Evolutionary conservation across 2,888 invertebrate species (phyloP).

Genomic region (Cylloceria caligata): DNA sequence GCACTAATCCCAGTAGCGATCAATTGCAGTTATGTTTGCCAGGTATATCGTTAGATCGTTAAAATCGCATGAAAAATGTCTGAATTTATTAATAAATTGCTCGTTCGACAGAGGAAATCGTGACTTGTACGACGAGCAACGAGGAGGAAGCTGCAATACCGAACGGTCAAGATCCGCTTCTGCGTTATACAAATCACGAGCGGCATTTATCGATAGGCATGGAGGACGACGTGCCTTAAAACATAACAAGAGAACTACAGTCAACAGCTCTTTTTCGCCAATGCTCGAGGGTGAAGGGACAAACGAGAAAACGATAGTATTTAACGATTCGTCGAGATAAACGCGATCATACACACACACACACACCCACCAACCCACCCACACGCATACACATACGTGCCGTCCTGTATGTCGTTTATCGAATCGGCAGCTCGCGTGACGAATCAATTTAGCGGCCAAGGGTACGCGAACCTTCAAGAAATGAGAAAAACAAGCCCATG

Average conservation of each 20-base stretch:
- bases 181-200: slow-evolving; percentile 82
- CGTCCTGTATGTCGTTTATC: not conserved
- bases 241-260: not conserved
- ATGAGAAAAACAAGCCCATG: not conserved
- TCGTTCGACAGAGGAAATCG: slow-evolving; percentile 76
- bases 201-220: slow-evolving; percentile 75
- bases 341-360: slow-evolving; percentile 14
- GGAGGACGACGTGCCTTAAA: slow-evolving; percentile 69
- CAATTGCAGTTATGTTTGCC: slow-evolving; percentile 85
- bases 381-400: not conserved
- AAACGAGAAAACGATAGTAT: slow-evolving; percentile 65
- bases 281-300: slow-evolving; percentile 25
- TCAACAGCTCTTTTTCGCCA: slow-evolving; percentile 4
- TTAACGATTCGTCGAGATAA: slow-evolving; percentile 63
- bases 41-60: slow-evolving; percentile 71
- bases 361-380: not conserved
- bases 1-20: slow-evolving; percentile 90
- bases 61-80: not conserved
- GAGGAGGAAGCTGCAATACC: slow-evolving; percentile 78
- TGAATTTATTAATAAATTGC: not conserved
- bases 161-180: slow-evolving; percentile 79
- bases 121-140: slow-evolving; percentile 75
- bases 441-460: slow-evolving; percentile 46
- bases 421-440: slow-evolving; percentile 20
- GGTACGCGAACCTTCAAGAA: slow-evolving; percentile 11